These are phyloP conservation scores for Athripsodes cinereus DNA, from an alignment of 2,888 invertebrate genomes.

Conservation along the genomic window DNA sequence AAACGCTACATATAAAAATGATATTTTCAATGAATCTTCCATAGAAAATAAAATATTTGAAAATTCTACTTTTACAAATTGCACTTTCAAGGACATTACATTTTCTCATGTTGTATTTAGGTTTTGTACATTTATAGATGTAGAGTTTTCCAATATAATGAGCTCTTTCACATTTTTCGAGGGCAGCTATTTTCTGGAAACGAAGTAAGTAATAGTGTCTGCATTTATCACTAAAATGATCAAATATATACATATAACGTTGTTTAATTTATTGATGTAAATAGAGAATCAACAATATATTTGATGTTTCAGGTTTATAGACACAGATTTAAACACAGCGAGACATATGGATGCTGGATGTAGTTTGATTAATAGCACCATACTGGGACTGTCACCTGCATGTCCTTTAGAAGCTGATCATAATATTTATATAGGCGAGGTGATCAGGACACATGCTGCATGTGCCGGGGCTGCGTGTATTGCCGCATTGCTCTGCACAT, in stretches of 20 bases:
- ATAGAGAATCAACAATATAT: background rate
- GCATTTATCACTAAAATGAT: background rate
- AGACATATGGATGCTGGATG: conserved; percentile 44
- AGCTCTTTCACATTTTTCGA: conserved; percentile 63
- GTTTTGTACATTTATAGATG: conserved; percentile 63
- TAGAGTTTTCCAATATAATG: conserved; percentile 65
- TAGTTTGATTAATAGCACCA: conserved; percentile 49
- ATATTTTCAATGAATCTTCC: conserved; percentile 51
- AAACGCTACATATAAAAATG: conserved; percentile 37
- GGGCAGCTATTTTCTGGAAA: conserved; percentile 55
- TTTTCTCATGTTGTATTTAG: conserved; percentile 66
- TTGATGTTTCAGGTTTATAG: conserved; percentile 51
- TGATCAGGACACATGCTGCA: conserved; percentile 35
- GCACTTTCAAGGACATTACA: conserved; percentile 60
- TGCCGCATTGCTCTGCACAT: conserved; percentile 36
- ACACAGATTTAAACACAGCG: conserved; percentile 63
- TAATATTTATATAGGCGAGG: conserved; percentile 52
- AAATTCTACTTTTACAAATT: conserved; percentile 55
- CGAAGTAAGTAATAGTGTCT: conserved; percentile 53
- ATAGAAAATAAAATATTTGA: conserved; percentile 59
- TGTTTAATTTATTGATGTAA: background rate
- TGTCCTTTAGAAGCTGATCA: conserved; percentile 50
- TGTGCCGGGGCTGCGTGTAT: conserved; percentile 44
- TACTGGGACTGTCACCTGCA: conserved; percentile 38
- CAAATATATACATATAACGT: background rate